A percentile compares a stretch with the other conserved stretches of the same genome.
phyloP scores from a whole-genome alignment of 2,888 invertebrate genomes.

The Lasioglossum pauxillum region DNA sequence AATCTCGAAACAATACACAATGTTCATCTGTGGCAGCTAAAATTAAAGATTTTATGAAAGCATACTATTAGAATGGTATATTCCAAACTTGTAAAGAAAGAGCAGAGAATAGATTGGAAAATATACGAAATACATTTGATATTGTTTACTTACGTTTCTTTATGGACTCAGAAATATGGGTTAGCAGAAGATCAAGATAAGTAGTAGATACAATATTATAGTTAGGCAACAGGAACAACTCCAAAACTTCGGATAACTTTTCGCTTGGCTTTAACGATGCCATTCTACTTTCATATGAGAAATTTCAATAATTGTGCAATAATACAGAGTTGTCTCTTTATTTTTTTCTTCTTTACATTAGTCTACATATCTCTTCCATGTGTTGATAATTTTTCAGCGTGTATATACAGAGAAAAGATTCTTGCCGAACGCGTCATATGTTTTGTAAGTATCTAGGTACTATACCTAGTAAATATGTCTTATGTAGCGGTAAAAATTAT shows the following conservation, averaged over 20 bases:
- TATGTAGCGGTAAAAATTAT: neutral
- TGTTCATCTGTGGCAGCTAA: conserved; percentile 62
- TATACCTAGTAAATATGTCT: no score
- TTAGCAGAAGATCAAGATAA: conserved; percentile 80
- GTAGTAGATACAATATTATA: conserved; percentile 85
- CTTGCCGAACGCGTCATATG: neutral
- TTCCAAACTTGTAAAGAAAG: neutral
- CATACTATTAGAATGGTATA: neutral
- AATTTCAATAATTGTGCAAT: conserved; percentile 28
- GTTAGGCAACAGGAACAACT: conserved; percentile 86
- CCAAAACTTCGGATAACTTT: conserved; percentile 83
- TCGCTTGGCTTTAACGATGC: conserved; percentile 40
- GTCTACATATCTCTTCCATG: conserved; percentile 12
- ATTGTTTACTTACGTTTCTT: conserved; percentile 66
- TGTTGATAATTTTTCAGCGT: neutral
- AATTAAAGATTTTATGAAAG: conserved; percentile 21
- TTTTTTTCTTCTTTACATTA: neutral
- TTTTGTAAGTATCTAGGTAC: neutral
- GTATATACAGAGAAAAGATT: neutral
- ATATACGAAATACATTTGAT: neutral
- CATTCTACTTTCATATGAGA: conserved; percentile 38
- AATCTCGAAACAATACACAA: conserved; percentile 71
- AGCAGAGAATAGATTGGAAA: neutral
- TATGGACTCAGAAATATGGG: conserved; percentile 75
- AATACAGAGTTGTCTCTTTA: neutral